Base-by-base conservation (phyloP, 2,888 invertebrate species). In the Eilema sororculum region DNA sequence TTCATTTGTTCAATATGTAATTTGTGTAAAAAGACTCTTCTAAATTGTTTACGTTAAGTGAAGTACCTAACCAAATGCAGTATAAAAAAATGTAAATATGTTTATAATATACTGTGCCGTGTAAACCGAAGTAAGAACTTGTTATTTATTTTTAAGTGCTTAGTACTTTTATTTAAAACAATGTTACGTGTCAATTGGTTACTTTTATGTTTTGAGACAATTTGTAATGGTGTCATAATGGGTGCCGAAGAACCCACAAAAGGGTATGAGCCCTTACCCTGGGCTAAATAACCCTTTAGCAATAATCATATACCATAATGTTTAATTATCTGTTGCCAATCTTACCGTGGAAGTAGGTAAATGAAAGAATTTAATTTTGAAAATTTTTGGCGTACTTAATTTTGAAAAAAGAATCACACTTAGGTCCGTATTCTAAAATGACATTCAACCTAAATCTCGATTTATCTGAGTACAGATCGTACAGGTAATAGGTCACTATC, bases 61-160 rank as follows among this genome's bases (percentile, higher is more conserved):
- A 37, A 12, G 33, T 37, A 37, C 33, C 33, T 12, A 37, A 37
- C 12, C 33, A 37, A 37, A 37, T 1, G 1, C 1, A 16, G 30
- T 12, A 28, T 28, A 59, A 30, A 33, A 41, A 46, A 28, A 28
- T 75, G 68, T 76, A 74, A 72, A 73, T 80, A 72, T 71, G 52
- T 65, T 63, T 71, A 71, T 69, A 77, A 69, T 12, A 30, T 66
- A 61, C 9, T 25, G 22, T 73, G 77, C 73, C 71, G 52, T 52
- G 52, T 52, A 79, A 80, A 79, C 75, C 79, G 76, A 77, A 81
- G 76, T 25, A 69, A 65, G 75, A 74, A 68, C 65, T 77, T 83
- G 84, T 84, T 84, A 84, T 84, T 84, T 84, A 84, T 84, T 84
- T 82, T 73, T 81, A 80, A 79, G 80, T 65, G 59, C 58, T 75